Base-by-base conservation (phyloP, 1,140 invertebrate genomes). In the Pseudomyrmex pallidus region DNA sequence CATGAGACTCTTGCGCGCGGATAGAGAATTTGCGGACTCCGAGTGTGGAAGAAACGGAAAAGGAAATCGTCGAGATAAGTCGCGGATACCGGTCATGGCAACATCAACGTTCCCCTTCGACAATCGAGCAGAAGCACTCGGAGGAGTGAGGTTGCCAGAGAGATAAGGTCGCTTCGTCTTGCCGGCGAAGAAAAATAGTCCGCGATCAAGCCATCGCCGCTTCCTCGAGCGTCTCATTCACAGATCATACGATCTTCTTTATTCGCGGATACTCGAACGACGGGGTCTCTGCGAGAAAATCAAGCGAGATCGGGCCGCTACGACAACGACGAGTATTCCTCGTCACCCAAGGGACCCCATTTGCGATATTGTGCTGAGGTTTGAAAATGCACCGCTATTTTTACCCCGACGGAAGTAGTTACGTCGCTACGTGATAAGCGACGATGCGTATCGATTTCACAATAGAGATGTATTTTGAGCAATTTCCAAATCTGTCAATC, bases 61-160 rank as follows among this genome's bases (percentile, higher is more conserved):
- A 57, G 59, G 57, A 82, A 87, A 76, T 89, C 68, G 64, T 73
- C 64, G 44, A 76, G 85, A 89, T 90, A 86, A 89, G 73, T 84
- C 64, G 66, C 72, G 62, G 73, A 77, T 74, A 74, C 46, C 64
- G 63, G 35, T 22, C 17, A 52, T 17, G 74, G 44, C 20, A 59
- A 44, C 48, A 20, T 57, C 12, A 8, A 46, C 46, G 52, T n/a
- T n/a, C 56, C 3, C 35, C 35, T 35, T 52, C 80, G 56, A 50
- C 64, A 82, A 87, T 85, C 68, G 57, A 78, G 46, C 68, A 72
- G 82, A 87, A 86, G 59, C 80, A 50, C 35, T 64, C 12, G 52
- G 0, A 35, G 35, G 35, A 48, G 74, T 54, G 52, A 59, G 74
- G 78, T 84, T 61, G 66, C 46, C 62, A 17, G 35, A 25, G 44